phyloP scores from a whole-genome alignment of 2,797 vertebrate species.

The Rhynchotus rufescens region DNA sequence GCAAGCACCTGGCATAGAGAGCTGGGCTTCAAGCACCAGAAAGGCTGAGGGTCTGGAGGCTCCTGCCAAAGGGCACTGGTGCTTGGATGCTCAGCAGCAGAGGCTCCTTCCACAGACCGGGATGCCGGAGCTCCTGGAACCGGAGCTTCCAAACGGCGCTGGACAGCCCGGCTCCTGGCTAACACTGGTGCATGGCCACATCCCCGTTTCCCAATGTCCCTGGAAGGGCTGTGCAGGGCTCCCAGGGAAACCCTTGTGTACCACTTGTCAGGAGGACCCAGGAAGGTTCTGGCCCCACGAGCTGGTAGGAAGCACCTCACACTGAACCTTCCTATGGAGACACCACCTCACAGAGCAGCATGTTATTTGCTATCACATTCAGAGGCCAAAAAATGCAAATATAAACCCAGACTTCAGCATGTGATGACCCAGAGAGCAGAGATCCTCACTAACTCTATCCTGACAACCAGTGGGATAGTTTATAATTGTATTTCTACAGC shows the following conservation, averaged over 20 bases:
- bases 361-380: neutral
- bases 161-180: no score
- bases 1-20: neutral
- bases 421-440: neutral
- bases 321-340: neutral
- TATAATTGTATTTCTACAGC: neutral
- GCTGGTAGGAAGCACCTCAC: neutral
- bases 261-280: neutral
- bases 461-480: neutral
- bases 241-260: accelerated
- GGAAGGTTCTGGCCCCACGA: neutral
- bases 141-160: no score
- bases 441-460: neutral
- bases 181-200: neutral
- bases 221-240: no score
- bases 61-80: no score
- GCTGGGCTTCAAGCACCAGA: neutral
- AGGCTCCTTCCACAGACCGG: no score
- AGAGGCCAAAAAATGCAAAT: neutral
- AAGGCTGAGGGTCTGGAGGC: neutral
- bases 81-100: no score
- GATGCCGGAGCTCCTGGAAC: no score
- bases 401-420: neutral
- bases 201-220: neutral
- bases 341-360: neutral